phyloP scores from a whole-genome alignment of 2,888 invertebrate species.

The Eristalis arbustorum region DNA sequence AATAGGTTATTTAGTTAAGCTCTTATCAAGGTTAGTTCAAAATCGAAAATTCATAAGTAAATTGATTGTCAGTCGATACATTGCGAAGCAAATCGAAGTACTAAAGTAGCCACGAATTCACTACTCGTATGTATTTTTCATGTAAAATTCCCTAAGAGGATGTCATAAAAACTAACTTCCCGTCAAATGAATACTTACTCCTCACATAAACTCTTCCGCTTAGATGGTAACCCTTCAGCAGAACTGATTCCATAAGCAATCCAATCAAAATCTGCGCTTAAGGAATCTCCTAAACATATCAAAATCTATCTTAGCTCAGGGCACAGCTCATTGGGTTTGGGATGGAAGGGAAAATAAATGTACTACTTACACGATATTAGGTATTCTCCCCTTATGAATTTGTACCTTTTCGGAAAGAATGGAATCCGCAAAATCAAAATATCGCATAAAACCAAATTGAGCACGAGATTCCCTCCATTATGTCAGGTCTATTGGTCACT shows the following conservation, averaged over 20 bases:
- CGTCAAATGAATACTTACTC: constrained; percentile 56
- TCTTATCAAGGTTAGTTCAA: background rate
- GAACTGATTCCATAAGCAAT: constrained; percentile 23
- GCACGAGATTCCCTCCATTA: constrained; percentile 46
- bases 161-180: constrained; percentile 60
- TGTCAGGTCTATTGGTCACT: constrained; percentile 55
- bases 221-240: constrained; percentile 13
- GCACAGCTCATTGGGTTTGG: constrained; percentile 43
- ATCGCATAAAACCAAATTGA: constrained; percentile 62
- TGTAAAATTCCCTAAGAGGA: constrained; percentile 1
- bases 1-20: background rate
- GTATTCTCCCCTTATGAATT: constrained; percentile 31
- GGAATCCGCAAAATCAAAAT: constrained; percentile 55
- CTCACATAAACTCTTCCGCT: constrained; percentile 12
- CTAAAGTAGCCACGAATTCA: background rate
- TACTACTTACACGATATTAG: constrained; percentile 23
- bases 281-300: constrained; percentile 31
- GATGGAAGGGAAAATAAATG: constrained; percentile 15
- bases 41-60: background rate
- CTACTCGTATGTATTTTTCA: background rate
- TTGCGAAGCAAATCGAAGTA: background rate
- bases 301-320: constrained; percentile 9
- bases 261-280: constrained; percentile 34
- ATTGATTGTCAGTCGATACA: background rate
- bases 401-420: constrained; percentile 38